Evolutionary conservation across 2,113 vertebrate genomes (phyloP).

Genomic region (Crotalus helleri): DNA sequence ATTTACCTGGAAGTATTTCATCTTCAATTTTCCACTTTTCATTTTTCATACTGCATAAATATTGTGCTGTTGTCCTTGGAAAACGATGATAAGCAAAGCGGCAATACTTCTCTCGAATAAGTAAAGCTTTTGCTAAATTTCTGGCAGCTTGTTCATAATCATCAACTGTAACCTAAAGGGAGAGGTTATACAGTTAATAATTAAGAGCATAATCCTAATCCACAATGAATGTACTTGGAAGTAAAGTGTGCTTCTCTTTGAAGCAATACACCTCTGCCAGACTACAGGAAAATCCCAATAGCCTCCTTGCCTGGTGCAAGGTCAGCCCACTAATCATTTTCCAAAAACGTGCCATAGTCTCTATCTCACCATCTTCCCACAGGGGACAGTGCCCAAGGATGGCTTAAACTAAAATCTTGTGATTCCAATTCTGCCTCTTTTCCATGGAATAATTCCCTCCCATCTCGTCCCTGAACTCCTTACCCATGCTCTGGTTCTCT

Average conservation of each 20-base stretch:
- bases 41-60: constrained; percentile 73
- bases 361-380: background rate
- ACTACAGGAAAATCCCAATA: background rate
- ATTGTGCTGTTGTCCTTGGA: constrained; percentile 81
- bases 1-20: constrained; percentile 84
- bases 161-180: constrained; percentile 87
- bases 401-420: background rate
- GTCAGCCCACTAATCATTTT: background rate
- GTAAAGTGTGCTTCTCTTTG: background rate
- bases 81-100: constrained; percentile 90
- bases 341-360: background rate
- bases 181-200: constrained; percentile 21
- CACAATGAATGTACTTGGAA: background rate
- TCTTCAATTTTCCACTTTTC: constrained; percentile 79
- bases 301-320: background rate
- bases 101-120: constrained; percentile 92
- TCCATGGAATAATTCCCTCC: background rate
- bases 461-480: background rate
- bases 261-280: background rate
- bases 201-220: background rate
- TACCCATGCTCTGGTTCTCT: background rate
- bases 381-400: background rate
- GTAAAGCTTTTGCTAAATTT: constrained; percentile 83
- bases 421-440: background rate
- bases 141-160: constrained; percentile 92